Evolutionary conservation across 1,140 invertebrate genomes (phyloP).

Genomic region (Euura saliciscinereae): DNA sequence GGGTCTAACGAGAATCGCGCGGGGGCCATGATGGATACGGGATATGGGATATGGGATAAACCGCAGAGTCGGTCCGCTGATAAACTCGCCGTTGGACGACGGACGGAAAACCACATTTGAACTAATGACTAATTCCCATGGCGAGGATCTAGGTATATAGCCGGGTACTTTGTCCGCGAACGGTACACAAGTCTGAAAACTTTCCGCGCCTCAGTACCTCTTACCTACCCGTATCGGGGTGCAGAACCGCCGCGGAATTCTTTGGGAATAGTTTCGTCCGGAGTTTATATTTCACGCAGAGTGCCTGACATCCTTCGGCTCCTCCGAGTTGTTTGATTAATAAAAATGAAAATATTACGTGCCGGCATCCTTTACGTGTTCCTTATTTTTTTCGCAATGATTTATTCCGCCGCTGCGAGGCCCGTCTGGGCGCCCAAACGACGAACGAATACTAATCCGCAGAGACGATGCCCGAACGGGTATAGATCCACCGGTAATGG

Average conservation of each 20-base stretch:
- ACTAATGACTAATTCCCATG: background rate
- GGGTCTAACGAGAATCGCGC: no score
- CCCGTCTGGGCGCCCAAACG: background rate
- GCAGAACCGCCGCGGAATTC: no score
- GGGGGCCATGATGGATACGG: background rate
- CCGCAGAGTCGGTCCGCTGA: background rate
- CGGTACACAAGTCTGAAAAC: background rate
- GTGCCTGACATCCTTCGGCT: no score
- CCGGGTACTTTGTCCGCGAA: background rate
- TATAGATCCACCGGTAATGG: background rate
- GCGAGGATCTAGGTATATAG: background rate
- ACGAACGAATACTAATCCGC: background rate
- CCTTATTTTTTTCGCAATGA: background rate
- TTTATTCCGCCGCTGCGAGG: background rate
- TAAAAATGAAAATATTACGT: background rate
- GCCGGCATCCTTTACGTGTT: background rate
- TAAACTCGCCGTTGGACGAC: background rate
- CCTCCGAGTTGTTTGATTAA: no score
- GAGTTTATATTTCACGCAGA: no score
- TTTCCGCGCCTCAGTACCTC: background rate
- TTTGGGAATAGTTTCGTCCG: no score
- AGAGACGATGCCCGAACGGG: background rate
- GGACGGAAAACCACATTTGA: background rate
- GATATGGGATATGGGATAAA: background rate
- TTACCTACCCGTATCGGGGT: background rate